Base-by-base conservation (phyloP, 2,888 invertebrate genomes). In the Stenichneumon culpator region DNA sequence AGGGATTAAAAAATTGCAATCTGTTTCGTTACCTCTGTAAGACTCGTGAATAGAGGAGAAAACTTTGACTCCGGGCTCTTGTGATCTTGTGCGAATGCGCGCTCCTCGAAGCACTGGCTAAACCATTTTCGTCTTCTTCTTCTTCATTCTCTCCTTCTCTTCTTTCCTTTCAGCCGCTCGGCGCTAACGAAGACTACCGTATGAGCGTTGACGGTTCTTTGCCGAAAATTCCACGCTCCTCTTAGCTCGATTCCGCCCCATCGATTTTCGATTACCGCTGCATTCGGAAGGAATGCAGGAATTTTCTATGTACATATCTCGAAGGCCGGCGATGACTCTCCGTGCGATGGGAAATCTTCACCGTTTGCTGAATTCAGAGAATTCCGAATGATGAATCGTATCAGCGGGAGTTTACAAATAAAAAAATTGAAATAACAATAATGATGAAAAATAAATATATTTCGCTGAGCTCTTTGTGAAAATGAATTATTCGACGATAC, bases 91-190 rank as follows among this genome's bases (percentile, higher is more conserved):
- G 79, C 79, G 83, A 36, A 25, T 32, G 60, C 6, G 73, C 39
- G 47, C 73, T 57, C 25, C 60, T 63, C 14, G 63, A 63, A 74
- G 74, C 63, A 47, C 63, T 63, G 32, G 63, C 47, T 63, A 39
- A 67, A 75, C 75, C 79, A 85, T 79, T 85, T 82, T 85, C 54
- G 16, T 47, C 44, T 47, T 72, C 73, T 83, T 79, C 50, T 72
- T 77, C 54, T 28, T 44, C 52, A 28, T 60, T 5, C 57, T 72
- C 25, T 6, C 32, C 32, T 72, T 72, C 63, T 36, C 44, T 44
- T 60, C 44, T 44, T 28, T 6, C 28, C 47, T 32, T 32, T 32
- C 47, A 19, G 28, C 47, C 47, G 47, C 63, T n/a, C 5, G n/a
- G 75, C 74, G 80, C 83, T 82, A 86, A 75, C 74, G 63, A 54